A percentile compares a stretch with the other conserved stretches of the same genome.
These are phyloP conservation scores for Antitype chi DNA, from an alignment of 2,888 invertebrate genomes.

Conservation along the genomic window DNA sequence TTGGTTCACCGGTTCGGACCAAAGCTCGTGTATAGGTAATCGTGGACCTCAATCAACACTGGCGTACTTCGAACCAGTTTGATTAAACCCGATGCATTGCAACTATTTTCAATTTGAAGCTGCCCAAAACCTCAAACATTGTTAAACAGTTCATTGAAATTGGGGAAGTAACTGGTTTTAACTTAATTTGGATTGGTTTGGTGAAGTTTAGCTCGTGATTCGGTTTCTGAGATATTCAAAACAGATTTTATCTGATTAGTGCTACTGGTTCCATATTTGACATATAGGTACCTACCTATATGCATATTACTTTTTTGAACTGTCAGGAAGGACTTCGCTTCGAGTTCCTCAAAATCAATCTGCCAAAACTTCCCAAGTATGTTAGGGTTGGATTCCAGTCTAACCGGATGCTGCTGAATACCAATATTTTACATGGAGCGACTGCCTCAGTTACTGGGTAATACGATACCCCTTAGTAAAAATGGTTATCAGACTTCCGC, in stretches of 20 bases:
- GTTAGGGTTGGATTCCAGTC: too few species aligned
- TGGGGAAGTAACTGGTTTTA: conserved; percentile 1
- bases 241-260: too few species aligned
- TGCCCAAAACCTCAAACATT: conserved; percentile 17
- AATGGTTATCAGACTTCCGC: too few species aligned
- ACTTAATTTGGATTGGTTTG: not conserved
- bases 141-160: conserved; percentile 7
- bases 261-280: not conserved
- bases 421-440: too few species aligned
- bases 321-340: not conserved
- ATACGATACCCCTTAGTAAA: too few species aligned
- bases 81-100: conserved; percentile 32
- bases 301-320: not conserved
- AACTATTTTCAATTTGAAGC: conserved; percentile 49
- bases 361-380: too few species aligned
- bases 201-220: not conserved
- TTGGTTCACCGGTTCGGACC: not conserved
- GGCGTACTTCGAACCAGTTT: conserved; percentile 23
- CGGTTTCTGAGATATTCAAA: not conserved
- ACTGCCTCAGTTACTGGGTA: too few species aligned
- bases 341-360: not conserved
- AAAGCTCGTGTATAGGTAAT: conserved; percentile 11
- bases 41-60: conserved; percentile 49
- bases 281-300: too few species aligned
- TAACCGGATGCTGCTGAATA: too few species aligned